phyloP scores from a whole-genome alignment of 2,797 vertebrate species.

The Ctenopoma multispine region DNA sequence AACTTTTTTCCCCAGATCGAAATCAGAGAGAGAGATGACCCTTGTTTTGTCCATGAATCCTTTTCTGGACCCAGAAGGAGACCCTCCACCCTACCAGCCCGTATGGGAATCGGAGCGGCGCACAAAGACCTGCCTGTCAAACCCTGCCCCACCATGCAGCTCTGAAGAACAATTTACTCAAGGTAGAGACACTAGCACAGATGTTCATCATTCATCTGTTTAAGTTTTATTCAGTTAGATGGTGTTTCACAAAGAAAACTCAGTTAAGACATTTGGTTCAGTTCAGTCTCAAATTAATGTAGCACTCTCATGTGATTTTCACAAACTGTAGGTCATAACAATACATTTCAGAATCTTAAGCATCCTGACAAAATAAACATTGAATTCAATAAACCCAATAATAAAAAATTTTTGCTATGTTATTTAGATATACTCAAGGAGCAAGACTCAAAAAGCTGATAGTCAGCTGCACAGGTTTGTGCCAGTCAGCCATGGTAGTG shows the following conservation, averaged over 20 bases:
- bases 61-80: conserved; percentile 91
- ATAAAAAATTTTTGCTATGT: not conserved
- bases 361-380: no score
- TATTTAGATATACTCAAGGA: not conserved
- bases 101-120: conserved; percentile 90
- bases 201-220: conserved; percentile 5
- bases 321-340: no score
- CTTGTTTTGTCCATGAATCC: conserved; percentile 96
- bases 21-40: conserved; percentile 89
- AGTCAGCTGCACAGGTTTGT: not conserved
- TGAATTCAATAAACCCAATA: no score
- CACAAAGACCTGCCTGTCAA: conserved; percentile 82
- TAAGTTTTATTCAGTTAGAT: not conserved
- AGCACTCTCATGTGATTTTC: no score
- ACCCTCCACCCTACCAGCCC: conserved; percentile 86
- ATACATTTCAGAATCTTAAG: no score
- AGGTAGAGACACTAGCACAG: conserved; percentile 43
- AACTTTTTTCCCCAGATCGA: conserved; percentile 44
- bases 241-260: not conserved
- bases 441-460: not conserved
- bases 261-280: not conserved
- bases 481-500: not conserved
- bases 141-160: conserved; percentile 64
- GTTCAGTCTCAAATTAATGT: not conserved
- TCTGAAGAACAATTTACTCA: conserved; percentile 57